Percentiles rank a stretch among this genome's conserved stretches.
Conservation (phyloP, 92 coral and sea anemone genomes). For the Parazoanthus swiftii region DNA sequence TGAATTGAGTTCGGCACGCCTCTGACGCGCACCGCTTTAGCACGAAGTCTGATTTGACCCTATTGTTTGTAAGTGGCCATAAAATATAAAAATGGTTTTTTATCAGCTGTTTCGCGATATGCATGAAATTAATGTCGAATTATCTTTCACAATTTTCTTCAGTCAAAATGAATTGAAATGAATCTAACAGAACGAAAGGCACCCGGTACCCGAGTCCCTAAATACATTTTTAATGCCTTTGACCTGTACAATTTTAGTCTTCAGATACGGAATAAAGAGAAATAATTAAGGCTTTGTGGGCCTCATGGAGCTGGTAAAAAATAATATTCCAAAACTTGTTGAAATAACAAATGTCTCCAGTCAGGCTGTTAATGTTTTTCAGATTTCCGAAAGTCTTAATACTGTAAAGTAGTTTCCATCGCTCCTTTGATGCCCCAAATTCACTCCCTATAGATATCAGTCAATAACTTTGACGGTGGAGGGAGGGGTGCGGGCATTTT, state of each 20-base stretch:
- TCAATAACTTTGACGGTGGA: not conserved
- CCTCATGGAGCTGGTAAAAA: not conserved
- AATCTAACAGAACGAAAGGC: not conserved
- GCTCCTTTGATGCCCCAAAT: too few species aligned
- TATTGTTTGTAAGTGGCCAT: too few species aligned
- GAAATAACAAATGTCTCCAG: too few species aligned
- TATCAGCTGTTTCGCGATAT: not conserved
- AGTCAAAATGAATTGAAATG: not conserved
- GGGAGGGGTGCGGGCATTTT: not conserved
- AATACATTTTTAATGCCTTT: constrained; percentile 11
- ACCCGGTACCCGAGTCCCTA: constrained; percentile 2
- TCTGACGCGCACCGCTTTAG: too few species aligned
- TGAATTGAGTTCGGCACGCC: too few species aligned
- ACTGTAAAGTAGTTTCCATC: too few species aligned
- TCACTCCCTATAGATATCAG: too few species aligned
- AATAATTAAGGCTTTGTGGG: not conserved
- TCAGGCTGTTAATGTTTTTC: not conserved
- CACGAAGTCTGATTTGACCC: too few species aligned
- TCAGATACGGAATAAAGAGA: constrained; percentile 3
- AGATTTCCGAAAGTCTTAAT: not conserved
- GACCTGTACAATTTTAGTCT: constrained; percentile 8
- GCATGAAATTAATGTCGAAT: not conserved
- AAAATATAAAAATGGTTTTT: too few species aligned
- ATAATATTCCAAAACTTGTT: not conserved
- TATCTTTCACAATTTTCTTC: not conserved